A percentile compares a stretch with the other conserved stretches of the same genome.
Conservation (phyloP, 2,797 vertebrate species). For the Falco berigora region DNA sequence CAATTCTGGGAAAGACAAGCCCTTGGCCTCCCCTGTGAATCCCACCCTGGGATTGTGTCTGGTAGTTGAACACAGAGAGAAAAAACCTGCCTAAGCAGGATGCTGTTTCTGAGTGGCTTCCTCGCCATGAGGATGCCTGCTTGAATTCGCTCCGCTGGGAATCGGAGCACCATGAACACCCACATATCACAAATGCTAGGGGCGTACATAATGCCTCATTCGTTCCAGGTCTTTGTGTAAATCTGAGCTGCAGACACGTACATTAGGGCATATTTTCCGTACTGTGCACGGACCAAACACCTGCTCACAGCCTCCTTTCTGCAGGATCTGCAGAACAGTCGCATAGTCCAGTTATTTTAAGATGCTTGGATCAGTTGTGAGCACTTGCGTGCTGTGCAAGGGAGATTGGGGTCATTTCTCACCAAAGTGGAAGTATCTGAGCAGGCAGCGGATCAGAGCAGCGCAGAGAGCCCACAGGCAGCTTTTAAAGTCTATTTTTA, state of each 20-base stretch:
- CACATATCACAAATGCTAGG: fast-evolving
- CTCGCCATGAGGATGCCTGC: neutral
- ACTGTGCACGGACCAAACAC: neutral
- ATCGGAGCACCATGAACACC: neutral
- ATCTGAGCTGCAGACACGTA: neutral
- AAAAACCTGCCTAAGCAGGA: neutral
- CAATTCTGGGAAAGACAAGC: neutral
- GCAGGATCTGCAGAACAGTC: neutral
- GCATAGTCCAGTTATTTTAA: neutral
- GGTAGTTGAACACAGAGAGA: neutral
- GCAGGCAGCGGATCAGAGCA: neutral
- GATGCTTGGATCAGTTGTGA: neutral
- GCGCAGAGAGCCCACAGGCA: neutral
- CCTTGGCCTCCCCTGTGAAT: neutral
- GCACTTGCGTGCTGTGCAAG: neutral
- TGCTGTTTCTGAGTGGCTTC: neutral
- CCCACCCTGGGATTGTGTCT: neutral
- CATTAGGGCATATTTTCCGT: neutral
- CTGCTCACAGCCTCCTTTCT: neutral
- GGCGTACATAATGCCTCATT: neutral
- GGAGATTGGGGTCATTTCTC: neutral
- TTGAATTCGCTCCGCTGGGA: neutral
- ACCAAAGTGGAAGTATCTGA: neutral
- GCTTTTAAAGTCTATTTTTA: neutral
- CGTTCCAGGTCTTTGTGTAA: neutral